These are phyloP conservation scores for Rhamnusium bicolor DNA, from an alignment of 2,888 invertebrate species.

Conservation along the genomic window DNA sequence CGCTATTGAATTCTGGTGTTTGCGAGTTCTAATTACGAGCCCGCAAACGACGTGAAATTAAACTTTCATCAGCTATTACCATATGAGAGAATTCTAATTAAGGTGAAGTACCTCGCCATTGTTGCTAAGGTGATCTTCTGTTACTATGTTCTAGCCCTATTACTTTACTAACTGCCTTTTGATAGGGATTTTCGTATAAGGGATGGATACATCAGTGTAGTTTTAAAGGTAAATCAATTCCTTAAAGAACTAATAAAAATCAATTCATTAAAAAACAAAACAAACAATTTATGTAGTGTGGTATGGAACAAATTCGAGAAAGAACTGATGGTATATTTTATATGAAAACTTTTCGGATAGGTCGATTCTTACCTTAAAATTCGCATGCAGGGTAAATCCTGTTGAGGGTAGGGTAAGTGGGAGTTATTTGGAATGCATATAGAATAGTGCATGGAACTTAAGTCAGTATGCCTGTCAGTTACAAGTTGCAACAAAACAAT, in stretches of 20 bases:
- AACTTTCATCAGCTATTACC: conserved; percentile 72
- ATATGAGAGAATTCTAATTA: conserved; percentile 72
- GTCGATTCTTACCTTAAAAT: no score
- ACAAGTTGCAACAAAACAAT: no score
- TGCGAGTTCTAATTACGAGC: conserved; percentile 70
- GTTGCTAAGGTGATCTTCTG: conserved; percentile 54
- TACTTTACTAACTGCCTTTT: conserved; percentile 32
- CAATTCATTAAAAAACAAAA: no score
- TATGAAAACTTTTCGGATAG: no score
- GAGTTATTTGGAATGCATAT: no score
- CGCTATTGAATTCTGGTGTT: conserved; percentile 69
- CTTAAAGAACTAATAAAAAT: neutral
- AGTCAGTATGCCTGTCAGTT: no score
- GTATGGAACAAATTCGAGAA: no score
- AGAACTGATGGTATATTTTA: no score
- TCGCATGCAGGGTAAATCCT: no score
- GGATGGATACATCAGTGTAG: neutral
- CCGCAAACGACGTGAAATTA: conserved; percentile 71
- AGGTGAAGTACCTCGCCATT: conserved; percentile 67
- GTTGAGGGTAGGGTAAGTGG: no score
- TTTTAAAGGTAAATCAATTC: neutral
- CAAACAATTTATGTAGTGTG: no score
- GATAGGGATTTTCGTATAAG: conserved; percentile 18
- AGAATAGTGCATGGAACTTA: no score
- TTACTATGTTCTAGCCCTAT: conserved; percentile 12